Evolutionary conservation across 2,113 vertebrate genomes (phyloP).

Genomic region (Callorhinus ursinus): DNA sequence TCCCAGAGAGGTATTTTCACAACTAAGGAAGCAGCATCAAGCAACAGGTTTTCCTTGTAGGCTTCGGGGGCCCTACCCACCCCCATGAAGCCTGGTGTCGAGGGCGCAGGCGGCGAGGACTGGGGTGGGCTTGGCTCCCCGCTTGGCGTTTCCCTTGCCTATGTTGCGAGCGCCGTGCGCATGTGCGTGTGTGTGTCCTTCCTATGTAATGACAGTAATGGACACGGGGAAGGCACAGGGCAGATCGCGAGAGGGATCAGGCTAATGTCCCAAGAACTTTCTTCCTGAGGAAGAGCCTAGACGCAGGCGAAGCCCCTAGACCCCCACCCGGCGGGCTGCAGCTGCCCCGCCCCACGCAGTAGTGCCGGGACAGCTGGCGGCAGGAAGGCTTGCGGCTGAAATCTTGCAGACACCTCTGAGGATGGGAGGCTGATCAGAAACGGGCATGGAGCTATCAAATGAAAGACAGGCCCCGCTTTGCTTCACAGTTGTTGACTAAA

Average conservation of each 20-base stretch:
- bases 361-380: background rate
- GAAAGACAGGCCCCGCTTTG: background rate
- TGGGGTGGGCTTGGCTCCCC: background rate
- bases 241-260: background rate
- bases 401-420: background rate
- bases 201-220: rapidly evolving
- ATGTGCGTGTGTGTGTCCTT: rapidly evolving
- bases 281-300: background rate
- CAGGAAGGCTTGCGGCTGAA: rapidly evolving
- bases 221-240: rapidly evolving
- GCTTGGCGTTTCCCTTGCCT: background rate
- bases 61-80: rapidly evolving
- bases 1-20: background rate
- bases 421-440: background rate
- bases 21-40: background rate
- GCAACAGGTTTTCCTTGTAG: background rate
- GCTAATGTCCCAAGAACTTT: background rate
- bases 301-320: background rate
- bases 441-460: background rate
- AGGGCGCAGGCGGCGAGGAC: rapidly evolving
- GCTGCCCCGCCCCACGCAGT: rapidly evolving
- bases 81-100: rapidly evolving
- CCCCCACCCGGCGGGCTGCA: rapidly evolving
- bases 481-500: background rate
- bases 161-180: rapidly evolving